phyloP scores from a whole-genome alignment of 2,113 vertebrate genomes.

The Podilymbus podiceps region DNA sequence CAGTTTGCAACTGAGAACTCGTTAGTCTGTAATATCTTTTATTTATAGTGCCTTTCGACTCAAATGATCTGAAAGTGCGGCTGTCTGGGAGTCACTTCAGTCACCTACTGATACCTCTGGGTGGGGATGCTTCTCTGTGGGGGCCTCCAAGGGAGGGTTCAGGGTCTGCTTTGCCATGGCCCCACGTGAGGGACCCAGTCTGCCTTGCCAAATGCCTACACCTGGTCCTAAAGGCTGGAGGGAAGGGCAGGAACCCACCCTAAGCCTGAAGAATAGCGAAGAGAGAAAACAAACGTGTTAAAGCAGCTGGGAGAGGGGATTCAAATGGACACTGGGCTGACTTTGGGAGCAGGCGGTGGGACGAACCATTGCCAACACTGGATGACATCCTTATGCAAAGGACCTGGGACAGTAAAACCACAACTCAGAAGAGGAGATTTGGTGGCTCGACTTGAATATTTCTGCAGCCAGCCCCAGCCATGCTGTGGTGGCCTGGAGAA shows the following conservation, averaged over 20 bases:
- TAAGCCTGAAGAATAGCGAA: neutral
- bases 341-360: neutral
- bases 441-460: neutral
- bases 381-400: neutral
- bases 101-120: neutral
- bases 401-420: neutral
- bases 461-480: neutral
- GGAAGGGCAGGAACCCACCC: neutral
- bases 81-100: neutral
- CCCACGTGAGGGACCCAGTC: neutral
- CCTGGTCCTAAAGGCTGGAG: neutral
- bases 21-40: conserved; percentile 40
- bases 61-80: neutral
- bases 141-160: neutral
- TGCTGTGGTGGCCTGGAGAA: neutral
- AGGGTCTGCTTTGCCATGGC: neutral
- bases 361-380: neutral
- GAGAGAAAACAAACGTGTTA: neutral
- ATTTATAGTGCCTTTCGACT: conserved; percentile 49
- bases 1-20: conserved; percentile 34
- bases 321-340: neutral
- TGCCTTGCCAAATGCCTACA: neutral
- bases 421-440: neutral
- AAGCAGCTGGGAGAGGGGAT: neutral
- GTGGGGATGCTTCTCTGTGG: neutral